A percentile compares a stretch with the other conserved stretches of the same genome.
Evolutionary conservation across 2,888 invertebrate genomes (phyloP).

Genomic region (Idaea aversata): DNA sequence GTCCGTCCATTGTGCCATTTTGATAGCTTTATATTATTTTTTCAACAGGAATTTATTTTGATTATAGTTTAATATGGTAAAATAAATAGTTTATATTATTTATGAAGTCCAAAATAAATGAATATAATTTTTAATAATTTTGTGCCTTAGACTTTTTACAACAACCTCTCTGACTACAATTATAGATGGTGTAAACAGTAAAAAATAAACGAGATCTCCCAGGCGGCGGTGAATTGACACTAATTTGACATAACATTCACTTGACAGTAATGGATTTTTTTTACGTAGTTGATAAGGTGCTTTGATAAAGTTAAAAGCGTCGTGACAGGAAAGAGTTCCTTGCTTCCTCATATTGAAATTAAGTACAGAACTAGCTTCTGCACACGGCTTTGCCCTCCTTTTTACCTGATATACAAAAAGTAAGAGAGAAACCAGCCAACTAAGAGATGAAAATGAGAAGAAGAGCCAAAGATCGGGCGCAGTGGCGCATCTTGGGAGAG

Average conservation of each 20-base stretch:
- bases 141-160: not conserved
- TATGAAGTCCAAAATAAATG: too few species aligned
- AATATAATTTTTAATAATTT: not conserved
- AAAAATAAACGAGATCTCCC: constrained; percentile 28
- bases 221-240: constrained; percentile 34
- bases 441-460: too few species aligned
- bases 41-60: too few species aligned
- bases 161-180: not conserved
- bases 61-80: too few species aligned
- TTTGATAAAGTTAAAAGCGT: constrained; percentile 26
- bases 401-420: too few species aligned
- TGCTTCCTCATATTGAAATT: not conserved
- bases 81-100: too few species aligned
- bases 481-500: too few species aligned
- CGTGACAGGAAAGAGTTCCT: not conserved
- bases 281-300: constrained; percentile 36
- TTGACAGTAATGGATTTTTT: constrained; percentile 41
- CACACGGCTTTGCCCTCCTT: too few species aligned
- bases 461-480: too few species aligned
- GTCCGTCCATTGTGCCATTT: too few species aligned
- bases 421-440: too few species aligned
- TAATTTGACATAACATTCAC: constrained; percentile 41
- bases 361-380: not conserved
- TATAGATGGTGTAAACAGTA: not conserved
- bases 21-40: too few species aligned